Base-by-base conservation (phyloP, 1,140 invertebrate genomes). In the Vanessa tameamea region DNA sequence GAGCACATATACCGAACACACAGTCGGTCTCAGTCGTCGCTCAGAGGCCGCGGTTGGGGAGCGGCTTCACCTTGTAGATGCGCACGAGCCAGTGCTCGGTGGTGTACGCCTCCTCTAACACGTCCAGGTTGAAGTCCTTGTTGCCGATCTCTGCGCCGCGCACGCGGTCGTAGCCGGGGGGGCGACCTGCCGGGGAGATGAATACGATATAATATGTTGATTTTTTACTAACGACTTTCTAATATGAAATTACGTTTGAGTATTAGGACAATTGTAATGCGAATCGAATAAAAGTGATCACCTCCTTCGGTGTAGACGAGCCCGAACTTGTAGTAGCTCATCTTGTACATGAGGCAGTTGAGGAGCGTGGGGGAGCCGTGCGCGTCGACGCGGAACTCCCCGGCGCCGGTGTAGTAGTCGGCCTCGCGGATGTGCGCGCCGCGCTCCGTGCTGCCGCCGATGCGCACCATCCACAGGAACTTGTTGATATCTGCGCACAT, bases 391-490 rank as follows among this genome's bases (percentile, higher is more conserved):
- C 98, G 93, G 89, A 99, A 99, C 94, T 99, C 98, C 7, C 98
- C 98, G 73, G 95, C 96, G 0, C 97, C 94, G 47, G 98, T 98
- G 93, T 99, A 99, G 90, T 99, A 99, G 94, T 99, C 98, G 86
- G 96, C 96, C 93, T 99, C 99, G 85, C 98, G 97, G 82, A 99
- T 99, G 87, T 99, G 98, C 61, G 95, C 95, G 50, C 98, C 98
- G 81, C 96, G 95, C 75, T 99, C 98, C 23, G 98, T 99, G 86
- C 97, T 98, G 73, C 98, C 98, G 78, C 98, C 98, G 89, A 99
- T 99, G 74, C 98, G 95, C 9, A 99, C 98, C 98, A 99, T 99
- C 98, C 98, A 99, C 78, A 99, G 94, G 93, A 99, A 99, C 94
- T 99, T 99, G 92, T 99, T 99, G 64, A 99, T 92, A 55, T 90